Evolutionary conservation across 2,888 invertebrate genomes (phyloP), one percentile per base, ranked within the genome.

Genomic region (Hermodice carunculata): DNA sequence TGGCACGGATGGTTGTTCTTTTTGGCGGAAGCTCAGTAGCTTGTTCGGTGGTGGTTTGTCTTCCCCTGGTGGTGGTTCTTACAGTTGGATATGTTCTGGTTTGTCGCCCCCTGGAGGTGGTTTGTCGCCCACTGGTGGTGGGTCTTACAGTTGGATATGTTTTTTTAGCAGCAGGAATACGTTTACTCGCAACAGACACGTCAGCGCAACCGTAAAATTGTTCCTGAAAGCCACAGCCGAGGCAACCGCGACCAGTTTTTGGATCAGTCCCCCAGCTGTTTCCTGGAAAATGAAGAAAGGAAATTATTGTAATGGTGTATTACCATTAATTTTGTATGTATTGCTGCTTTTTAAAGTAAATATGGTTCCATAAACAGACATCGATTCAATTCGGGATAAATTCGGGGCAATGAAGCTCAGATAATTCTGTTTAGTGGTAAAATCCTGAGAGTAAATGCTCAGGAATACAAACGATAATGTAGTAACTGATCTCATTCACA

Each of bases 161-260:
- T 29, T 29, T 8, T 2, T 29, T 3, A 32, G 4, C 19, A 32
- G 29, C 14, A 32, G 5, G 29, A 14, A 28, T 17, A 48, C 22
- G 48, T 3, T 3, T 3, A 3, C 22, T 24, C 8, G 14, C 46
- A 17, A 46, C 46, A 22, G 56, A 31, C 24, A 59, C 37, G 28
- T 59, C 59, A n/a, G 59, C 46, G 37, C 59, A 59, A 28, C 59
- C 59, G 22, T 59, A 59, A 49, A 59, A 59, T 26, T 59, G 46
- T 32, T 59, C 59, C 29, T 59, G 59, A 4, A 28, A 24, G 1
- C 59, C 59, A 17, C 48, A 48, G 8, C 59, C 59, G 8, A 59
- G 14, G 26, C 56, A 56, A 4, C 49, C 48, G 19, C 32, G 17
- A 6, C 48, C 22, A 2, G 22, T 48, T 3, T 14, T 29, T 48